A percentile compares a stretch with the other conserved stretches of the same genome.
phyloP scores from a whole-genome alignment of 2,888 invertebrate genomes.

The Bellardia bayeri region DNA sequence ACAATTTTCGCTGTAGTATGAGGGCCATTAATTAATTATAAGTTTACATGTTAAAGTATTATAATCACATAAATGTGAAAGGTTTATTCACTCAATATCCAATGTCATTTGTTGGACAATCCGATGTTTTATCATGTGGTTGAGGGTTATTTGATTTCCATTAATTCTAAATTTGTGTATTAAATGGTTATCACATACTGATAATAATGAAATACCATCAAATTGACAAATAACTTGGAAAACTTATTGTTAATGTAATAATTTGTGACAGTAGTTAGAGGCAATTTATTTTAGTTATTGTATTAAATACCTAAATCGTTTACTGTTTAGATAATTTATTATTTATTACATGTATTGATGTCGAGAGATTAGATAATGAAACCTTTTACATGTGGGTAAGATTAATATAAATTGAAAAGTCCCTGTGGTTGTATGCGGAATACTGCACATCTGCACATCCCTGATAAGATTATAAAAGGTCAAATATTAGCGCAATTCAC shows the following conservation, averaged over 20 bases:
- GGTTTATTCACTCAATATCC: neutral
- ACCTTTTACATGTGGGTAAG: too few relatives aligned
- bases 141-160: neutral
- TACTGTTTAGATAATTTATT: too few relatives aligned
- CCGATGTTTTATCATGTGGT: neutral
- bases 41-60: neutral
- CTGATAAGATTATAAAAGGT: too few relatives aligned
- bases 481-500: too few relatives aligned
- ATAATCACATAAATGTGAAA: neutral
- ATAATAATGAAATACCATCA: neutral
- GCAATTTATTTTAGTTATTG: too few relatives aligned
- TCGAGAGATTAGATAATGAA: too few relatives aligned
- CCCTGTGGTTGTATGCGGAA: too few relatives aligned
- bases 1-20: neutral
- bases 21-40: neutral
- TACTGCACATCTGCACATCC: too few relatives aligned
- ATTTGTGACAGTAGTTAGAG: neutral
- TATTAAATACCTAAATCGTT: too few relatives aligned
- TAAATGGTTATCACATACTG: neutral
- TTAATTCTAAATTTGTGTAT: neutral
- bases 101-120: neutral
- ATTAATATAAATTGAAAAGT: too few relatives aligned
- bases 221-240: neutral
- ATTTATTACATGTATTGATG: too few relatives aligned
- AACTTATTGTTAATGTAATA: neutral